Evolutionary conservation across 2,113 vertebrate genomes (phyloP).

Genomic region (Ahaetulla prasina): DNA sequence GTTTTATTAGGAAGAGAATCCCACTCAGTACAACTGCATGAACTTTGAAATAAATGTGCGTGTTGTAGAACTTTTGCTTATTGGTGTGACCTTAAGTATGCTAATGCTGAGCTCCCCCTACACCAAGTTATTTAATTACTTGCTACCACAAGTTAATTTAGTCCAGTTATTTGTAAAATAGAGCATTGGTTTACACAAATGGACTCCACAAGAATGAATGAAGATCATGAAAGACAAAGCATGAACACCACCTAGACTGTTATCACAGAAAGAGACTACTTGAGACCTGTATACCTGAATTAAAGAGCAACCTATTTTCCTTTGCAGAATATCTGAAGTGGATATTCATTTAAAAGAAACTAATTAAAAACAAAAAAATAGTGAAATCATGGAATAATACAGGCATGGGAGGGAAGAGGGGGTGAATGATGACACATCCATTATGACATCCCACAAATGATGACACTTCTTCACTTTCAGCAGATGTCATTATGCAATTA

Average conservation of each 20-base stretch:
- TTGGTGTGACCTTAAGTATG: not conserved
- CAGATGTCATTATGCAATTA: not conserved
- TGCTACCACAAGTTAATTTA: not conserved
- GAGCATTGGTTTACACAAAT: not conserved
- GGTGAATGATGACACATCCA: not conserved
- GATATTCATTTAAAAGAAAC: conserved; percentile 60
- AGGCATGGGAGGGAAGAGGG: conserved; percentile 1
- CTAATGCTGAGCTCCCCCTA: not conserved
- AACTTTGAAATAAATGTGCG: not conserved
- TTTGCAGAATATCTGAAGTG: conserved; percentile 53
- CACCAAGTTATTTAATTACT: not conserved
- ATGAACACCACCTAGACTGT: conserved; percentile 73
- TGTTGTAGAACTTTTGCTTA: not conserved
- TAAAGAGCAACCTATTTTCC: conserved; percentile 80
- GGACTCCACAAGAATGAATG: not conserved
- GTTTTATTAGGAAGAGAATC: not conserved
- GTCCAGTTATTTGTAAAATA: not conserved
- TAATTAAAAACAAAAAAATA: conserved; percentile 27
- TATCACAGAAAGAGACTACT: conserved; percentile 76
- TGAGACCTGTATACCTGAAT: conserved; percentile 84
- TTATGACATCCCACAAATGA: not conserved
- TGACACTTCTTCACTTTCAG: not conserved
- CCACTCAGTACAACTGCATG: not conserved
- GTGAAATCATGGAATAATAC: conserved; percentile 16
- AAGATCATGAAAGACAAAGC: conserved; percentile 19